Conservation (phyloP, 1,140 invertebrate genomes). For the Drosophila pallidifrons region DNA sequence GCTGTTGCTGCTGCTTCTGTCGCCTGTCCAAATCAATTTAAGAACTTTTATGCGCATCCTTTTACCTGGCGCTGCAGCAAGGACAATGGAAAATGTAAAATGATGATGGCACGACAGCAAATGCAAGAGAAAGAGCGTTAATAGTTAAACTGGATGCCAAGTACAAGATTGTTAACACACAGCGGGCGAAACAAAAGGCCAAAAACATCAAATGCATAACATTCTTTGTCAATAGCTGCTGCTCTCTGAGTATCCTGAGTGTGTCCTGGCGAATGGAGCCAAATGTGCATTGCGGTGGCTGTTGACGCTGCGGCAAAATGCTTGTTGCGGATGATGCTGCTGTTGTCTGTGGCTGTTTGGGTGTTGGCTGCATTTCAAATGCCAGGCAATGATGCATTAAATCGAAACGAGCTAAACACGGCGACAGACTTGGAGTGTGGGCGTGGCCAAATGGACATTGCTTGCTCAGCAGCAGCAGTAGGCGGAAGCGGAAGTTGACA, state of each 20-base stretch:
- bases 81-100: conserved; percentile 66
- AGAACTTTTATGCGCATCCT: conserved; percentile 72
- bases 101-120: conserved; percentile 26
- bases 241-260: not conserved
- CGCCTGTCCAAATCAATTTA: conserved; percentile 63
- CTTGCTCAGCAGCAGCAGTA: conserved; percentile 7
- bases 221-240: conserved; percentile 45
- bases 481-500: conserved; percentile 53
- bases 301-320: conserved; percentile 36
- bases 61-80: conserved; percentile 55
- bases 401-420: conserved; percentile 57
- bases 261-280: conserved; percentile 17
- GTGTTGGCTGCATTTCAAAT: conserved; percentile 63
- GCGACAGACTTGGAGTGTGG: conserved; percentile 24
- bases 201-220: conserved; percentile 68
- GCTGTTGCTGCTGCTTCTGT: not conserved
- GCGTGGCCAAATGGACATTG: conserved; percentile 23
- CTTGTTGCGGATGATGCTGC: conserved; percentile 6
- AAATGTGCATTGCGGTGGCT: conserved; percentile 35
- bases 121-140: conserved; percentile 30
- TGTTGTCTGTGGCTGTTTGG: conserved; percentile 5
- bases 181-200: conserved; percentile 59
- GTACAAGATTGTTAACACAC: conserved; percentile 69
- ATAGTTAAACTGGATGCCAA: conserved; percentile 63
- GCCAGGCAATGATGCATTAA: conserved; percentile 75